These are phyloP conservation scores for Lutjanus campechanus DNA, from an alignment of 2,797 vertebrate genomes.

Conservation along the genomic window DNA sequence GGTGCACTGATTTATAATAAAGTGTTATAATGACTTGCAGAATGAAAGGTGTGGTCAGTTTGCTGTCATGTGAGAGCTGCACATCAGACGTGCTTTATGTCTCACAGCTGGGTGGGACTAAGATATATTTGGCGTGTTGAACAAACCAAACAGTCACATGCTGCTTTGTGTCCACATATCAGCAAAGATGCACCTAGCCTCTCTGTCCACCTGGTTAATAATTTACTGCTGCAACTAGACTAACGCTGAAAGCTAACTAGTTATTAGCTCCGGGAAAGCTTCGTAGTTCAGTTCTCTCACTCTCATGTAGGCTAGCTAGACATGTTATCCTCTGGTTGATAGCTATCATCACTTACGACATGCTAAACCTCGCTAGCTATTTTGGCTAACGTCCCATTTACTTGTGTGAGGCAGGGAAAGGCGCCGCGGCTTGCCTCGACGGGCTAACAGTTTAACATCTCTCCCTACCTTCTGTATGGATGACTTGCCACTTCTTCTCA, in stretches of 20 bases:
- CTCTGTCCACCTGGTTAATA: constrained; percentile 61
- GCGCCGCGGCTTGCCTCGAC: constrained; percentile 23
- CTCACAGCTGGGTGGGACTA: constrained; percentile 45
- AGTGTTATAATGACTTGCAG: constrained; percentile 38
- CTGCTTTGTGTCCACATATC: constrained; percentile 44
- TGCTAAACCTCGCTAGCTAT: constrained; percentile 67
- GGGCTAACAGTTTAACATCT: constrained; percentile 47
- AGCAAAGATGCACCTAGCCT: constrained; percentile 45
- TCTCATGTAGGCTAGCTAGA: background rate
- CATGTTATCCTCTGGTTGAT: background rate
- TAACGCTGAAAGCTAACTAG: background rate
- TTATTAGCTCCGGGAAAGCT: background rate
- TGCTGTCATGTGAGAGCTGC: constrained; percentile 57
- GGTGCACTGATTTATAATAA: constrained; percentile 36
- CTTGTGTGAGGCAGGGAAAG: constrained; percentile 41
- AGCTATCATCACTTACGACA: constrained; percentile 28
- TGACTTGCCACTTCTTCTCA: constrained; percentile 97
- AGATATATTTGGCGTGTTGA: constrained; percentile 24
- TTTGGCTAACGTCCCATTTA: constrained; percentile 64
- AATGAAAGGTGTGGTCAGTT: constrained; percentile 64
- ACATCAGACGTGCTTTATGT: constrained; percentile 40
- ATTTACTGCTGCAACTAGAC: constrained; percentile 45
- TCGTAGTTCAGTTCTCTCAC: background rate
- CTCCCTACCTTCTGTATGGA: constrained; percentile 97
- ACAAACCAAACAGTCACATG: constrained; percentile 67